Conservation (phyloP, 2,888 invertebrate species). For the Colostygia pectinataria region DNA sequence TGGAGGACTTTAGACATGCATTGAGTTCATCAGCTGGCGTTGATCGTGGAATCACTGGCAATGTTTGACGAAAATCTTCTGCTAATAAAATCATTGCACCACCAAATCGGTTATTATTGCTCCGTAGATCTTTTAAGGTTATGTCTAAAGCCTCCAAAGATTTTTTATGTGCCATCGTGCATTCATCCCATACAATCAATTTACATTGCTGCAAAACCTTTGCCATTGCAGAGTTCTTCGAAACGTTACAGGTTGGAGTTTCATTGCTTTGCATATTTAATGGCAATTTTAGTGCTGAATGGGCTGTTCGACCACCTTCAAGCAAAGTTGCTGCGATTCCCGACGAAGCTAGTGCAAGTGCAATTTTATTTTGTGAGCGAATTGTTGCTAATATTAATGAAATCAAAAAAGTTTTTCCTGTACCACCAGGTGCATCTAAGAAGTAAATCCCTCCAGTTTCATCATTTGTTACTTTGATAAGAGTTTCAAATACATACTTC, state of each 20-base stretch:
- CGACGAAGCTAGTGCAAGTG: conserved; percentile 41
- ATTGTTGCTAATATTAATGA: conserved; percentile 38
- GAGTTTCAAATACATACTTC: not conserved
- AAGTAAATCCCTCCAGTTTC: conserved; percentile 32
- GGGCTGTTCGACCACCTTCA: conserved; percentile 40
- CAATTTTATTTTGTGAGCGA: conserved; percentile 34
- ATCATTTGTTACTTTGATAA: conserved; percentile 24
- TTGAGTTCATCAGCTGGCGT: conserved; percentile 24
- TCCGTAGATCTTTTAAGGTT: conserved; percentile 37
- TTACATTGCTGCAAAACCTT: conserved; percentile 31
- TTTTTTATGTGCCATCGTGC: conserved; percentile 40
- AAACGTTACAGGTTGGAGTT: conserved; percentile 37
- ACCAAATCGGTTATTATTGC: conserved; percentile 15
- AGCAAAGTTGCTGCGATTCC: conserved; percentile 39
- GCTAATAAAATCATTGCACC: conserved; percentile 22
- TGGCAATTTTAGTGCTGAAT: conserved; percentile 44
- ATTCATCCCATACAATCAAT: conserved; percentile 42
- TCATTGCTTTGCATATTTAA: conserved; percentile 39
- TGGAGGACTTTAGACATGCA: conserved; percentile 20
- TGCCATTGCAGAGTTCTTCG: conserved; percentile 35
- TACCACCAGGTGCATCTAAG: conserved; percentile 29
- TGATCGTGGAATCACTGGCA: conserved; percentile 25
- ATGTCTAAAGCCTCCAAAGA: conserved; percentile 37
- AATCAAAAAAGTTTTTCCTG: conserved; percentile 37
- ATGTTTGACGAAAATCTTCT: conserved; percentile 25